A percentile compares a stretch with the other conserved stretches of the same genome.
Evolutionary conservation across 2,113 vertebrate species (phyloP).

Genomic region (Peromyscus polionotus): DNA sequence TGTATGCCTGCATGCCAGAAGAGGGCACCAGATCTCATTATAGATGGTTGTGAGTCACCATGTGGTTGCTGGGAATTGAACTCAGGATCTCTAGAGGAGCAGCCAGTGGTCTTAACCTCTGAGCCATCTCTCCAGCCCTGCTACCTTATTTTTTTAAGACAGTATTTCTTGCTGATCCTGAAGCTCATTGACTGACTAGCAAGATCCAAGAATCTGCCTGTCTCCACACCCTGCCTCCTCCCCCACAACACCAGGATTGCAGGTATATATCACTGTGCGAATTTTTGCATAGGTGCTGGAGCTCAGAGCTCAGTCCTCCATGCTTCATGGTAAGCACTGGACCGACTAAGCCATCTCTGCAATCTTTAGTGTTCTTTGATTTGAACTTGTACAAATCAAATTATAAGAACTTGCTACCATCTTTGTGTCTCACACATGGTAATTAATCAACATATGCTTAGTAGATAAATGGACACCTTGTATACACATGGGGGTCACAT

Average conservation of each 20-base stretch:
- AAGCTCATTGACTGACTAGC: background rate
- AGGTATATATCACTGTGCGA: background rate
- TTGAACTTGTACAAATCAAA: background rate
- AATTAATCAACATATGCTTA: background rate
- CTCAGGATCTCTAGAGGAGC: no score
- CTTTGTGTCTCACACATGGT: background rate
- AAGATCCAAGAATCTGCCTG: background rate
- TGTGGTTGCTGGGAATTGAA: no score
- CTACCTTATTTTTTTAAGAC: background rate
- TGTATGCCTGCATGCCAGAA: no score
- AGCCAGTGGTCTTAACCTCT: no score
- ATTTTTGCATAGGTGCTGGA: background rate
- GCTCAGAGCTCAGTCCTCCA: no score
- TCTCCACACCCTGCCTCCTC: background rate
- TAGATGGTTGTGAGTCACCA: no score
- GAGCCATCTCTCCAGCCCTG: no score
- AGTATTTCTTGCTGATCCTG: background rate
- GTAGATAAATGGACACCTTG: background rate
- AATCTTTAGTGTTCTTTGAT: background rate
- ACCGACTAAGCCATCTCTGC: background rate
- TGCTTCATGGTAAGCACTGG: background rate
- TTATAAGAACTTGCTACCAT: background rate
- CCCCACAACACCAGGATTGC: background rate
- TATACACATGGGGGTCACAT: background rate
- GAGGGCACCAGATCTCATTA: no score